These are phyloP conservation scores for Ferdinandea cuprea DNA, from an alignment of 2,888 invertebrate species.

Conservation along the genomic window DNA sequence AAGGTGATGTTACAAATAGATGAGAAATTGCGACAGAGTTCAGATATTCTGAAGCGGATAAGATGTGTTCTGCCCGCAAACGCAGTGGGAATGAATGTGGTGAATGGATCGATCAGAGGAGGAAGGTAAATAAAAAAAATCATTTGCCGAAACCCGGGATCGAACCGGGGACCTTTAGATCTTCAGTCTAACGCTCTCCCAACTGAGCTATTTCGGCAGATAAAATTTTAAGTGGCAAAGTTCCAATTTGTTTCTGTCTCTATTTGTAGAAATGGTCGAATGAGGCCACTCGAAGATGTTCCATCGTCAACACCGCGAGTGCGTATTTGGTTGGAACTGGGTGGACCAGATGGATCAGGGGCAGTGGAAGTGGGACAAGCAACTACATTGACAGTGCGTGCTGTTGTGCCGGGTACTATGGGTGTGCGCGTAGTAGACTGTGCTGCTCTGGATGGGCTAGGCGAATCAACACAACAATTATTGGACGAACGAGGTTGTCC, in stretches of 20 bases:
- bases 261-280: constrained; percentile 85
- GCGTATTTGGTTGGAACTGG: constrained; percentile 89
- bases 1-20: constrained; percentile 90
- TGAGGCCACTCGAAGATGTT: constrained; percentile 83
- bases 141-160: constrained; percentile 76
- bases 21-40: constrained; percentile 88
- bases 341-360: constrained; percentile 84
- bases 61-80: constrained; percentile 84
- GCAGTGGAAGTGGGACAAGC: constrained; percentile 89
- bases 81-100: constrained; percentile 80
- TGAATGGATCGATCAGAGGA: constrained; percentile 59
- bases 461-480: constrained; percentile 89
- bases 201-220: constrained; percentile 77
- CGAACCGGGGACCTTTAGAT: constrained; percentile 77
- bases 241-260: neutral
- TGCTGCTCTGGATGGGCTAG: constrained; percentile 90
- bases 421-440: constrained; percentile 91
- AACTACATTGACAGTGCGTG: constrained; percentile 85
- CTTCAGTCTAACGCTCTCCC: constrained; percentile 78
- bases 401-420: constrained; percentile 86
- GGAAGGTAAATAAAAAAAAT: constrained; percentile 47
- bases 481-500: constrained; percentile 90
- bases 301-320: constrained; percentile 83
- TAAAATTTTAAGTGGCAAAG: neutral
- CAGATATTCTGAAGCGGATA: constrained; percentile 87